Conservation (phyloP, 2,797 vertebrate genomes). For the Scyliorhinus canicula region DNA sequence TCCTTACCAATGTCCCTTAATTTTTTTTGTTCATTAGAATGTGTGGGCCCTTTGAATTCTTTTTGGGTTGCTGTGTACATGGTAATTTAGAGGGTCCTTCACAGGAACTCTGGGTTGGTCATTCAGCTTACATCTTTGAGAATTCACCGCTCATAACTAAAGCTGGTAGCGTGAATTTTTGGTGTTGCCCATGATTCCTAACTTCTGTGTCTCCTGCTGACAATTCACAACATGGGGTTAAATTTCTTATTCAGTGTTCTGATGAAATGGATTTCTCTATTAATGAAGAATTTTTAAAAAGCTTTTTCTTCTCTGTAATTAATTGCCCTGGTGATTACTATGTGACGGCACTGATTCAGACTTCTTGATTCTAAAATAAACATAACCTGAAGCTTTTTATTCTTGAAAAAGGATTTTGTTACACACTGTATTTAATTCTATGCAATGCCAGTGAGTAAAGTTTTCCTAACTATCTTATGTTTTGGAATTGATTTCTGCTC, state of each 20-base stretch:
- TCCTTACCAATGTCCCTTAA: no score
- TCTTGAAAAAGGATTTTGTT: no score
- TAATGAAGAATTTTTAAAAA: background rate
- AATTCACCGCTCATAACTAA: background rate
- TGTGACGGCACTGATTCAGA: background rate
- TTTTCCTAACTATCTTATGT: background rate
- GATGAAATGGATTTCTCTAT: background rate
- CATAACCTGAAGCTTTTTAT: background rate
- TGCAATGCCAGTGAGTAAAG: background rate
- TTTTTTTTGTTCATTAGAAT: no score
- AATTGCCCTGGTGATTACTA: background rate
- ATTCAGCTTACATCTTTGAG: background rate
- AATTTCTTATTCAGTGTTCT: background rate
- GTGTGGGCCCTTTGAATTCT: no score
- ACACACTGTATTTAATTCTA: background rate
- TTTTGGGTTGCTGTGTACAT: no score
- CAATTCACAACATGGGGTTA: background rate
- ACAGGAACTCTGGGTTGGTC: no score
- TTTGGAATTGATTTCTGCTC: background rate
- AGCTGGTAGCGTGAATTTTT: background rate
- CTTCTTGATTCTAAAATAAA: background rate
- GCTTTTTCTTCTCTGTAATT: background rate
- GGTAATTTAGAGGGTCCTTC: no score
- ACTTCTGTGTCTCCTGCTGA: background rate
- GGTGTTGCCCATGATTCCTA: background rate